Conservation (phyloP, 2,113 vertebrate genomes). For the Asarcornis scutulata region DNA sequence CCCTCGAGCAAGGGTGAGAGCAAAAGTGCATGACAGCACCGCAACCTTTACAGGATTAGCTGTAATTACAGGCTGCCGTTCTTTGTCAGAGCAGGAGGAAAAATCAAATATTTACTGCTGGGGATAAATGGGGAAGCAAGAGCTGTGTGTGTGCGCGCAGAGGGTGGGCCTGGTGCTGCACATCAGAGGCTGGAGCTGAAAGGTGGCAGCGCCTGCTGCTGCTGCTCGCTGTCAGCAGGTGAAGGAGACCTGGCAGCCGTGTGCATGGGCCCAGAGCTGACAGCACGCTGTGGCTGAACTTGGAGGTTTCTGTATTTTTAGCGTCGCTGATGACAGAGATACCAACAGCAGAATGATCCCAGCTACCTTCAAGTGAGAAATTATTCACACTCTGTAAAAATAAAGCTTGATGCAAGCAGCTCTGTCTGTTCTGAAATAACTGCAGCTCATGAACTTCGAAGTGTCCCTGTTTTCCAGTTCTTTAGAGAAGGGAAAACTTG, state of each 20-base stretch:
- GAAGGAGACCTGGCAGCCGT: neutral
- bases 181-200: neutral
- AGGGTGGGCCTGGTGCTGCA: neutral
- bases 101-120: neutral
- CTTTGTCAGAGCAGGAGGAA: neutral
- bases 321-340: constrained; percentile 26
- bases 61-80: neutral
- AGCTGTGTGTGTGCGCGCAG: neutral
- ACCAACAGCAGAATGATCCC: constrained; percentile 3
- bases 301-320: constrained; percentile 42
- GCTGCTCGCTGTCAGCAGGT: neutral
- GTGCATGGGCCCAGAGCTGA: neutral
- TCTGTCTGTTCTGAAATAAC: neutral
- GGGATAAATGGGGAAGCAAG: neutral
- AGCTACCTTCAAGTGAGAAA: constrained; percentile 12
- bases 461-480: neutral
- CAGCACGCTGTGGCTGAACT: neutral
- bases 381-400: constrained; percentile 41
- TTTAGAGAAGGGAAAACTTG: neutral
- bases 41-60: neutral
- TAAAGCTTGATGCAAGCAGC: constrained; percentile 34
- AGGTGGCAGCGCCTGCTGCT: neutral
- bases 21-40: neutral
- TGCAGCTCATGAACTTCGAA: neutral
- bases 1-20: neutral